These are phyloP conservation scores for Centropus bengalensis DNA, from an alignment of 2,113 vertebrate species.

Conservation along the genomic window DNA sequence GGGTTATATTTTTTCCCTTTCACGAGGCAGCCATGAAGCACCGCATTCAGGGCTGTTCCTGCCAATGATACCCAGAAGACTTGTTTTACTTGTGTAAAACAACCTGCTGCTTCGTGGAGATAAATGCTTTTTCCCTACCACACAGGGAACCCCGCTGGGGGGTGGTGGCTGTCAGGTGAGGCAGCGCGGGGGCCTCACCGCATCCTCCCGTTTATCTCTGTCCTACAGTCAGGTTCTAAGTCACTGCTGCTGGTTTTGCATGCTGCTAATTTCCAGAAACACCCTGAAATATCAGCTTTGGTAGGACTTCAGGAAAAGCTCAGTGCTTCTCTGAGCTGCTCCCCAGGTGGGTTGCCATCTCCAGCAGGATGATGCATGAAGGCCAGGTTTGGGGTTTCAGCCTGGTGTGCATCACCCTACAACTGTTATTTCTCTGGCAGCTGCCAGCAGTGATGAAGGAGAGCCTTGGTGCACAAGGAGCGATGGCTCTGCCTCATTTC, in stretches of 20 bases:
- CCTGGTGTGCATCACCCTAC: neutral
- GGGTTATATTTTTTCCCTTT: constrained; percentile 19
- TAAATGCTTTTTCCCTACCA: neutral
- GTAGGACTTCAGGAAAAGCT: neutral
- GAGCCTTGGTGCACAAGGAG: fast-evolving
- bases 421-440: neutral
- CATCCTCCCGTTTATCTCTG: neutral
- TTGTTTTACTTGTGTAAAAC: neutral
- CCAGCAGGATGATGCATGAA: neutral
- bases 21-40: neutral
- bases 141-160: fast-evolving
- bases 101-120: fast-evolving
- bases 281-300: neutral
- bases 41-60: neutral
- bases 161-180: neutral
- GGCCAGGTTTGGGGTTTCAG: neutral
- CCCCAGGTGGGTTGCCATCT: neutral
- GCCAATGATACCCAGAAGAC: neutral
- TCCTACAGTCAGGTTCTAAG: neutral
- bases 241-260: neutral
- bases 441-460: neutral
- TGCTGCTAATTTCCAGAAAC: neutral
- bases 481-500: fast-evolving
- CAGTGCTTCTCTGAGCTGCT: neutral
- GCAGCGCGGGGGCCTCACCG: neutral